Evolutionary conservation across 2,113 vertebrate genomes (phyloP).

Genomic region (Anser cygnoides): DNA sequence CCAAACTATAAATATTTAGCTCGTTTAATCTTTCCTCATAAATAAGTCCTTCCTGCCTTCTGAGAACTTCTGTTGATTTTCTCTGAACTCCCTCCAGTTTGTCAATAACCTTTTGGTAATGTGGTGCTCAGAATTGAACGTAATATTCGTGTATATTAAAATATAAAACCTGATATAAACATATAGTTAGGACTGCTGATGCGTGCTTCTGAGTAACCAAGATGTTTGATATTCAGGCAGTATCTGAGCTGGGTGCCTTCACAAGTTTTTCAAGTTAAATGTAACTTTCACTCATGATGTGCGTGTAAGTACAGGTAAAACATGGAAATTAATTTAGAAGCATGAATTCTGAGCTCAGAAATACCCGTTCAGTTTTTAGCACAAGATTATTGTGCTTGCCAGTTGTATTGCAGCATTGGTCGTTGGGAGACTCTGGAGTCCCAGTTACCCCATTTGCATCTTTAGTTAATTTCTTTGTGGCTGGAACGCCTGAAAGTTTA

Average conservation of each 20-base stretch:
- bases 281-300: not conserved
- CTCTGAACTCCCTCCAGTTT: constrained; percentile 62
- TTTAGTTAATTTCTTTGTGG: not conserved
- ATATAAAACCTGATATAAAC: not conserved
- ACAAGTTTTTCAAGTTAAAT: not conserved
- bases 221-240: not conserved
- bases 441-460: not conserved
- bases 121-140: not conserved
- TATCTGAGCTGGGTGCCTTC: not conserved
- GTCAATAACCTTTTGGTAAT: constrained; percentile 39
- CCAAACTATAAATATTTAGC: constrained; percentile 61
- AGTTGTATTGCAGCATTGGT: not conserved
- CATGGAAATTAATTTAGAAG: not conserved
- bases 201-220: not conserved
- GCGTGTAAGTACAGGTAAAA: not conserved
- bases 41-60: constrained; percentile 65
- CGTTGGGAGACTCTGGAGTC: not conserved
- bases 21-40: constrained; percentile 56
- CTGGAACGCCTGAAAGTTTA: not conserved
- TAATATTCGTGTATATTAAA: not conserved
- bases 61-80: constrained; percentile 41
- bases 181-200: not conserved
- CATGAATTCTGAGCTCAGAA: not conserved
- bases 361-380: not conserved
- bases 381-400: not conserved